phyloP scores from a whole-genome alignment of 2,113 vertebrate genomes.

The Sylvilagus bachmani region DNA sequence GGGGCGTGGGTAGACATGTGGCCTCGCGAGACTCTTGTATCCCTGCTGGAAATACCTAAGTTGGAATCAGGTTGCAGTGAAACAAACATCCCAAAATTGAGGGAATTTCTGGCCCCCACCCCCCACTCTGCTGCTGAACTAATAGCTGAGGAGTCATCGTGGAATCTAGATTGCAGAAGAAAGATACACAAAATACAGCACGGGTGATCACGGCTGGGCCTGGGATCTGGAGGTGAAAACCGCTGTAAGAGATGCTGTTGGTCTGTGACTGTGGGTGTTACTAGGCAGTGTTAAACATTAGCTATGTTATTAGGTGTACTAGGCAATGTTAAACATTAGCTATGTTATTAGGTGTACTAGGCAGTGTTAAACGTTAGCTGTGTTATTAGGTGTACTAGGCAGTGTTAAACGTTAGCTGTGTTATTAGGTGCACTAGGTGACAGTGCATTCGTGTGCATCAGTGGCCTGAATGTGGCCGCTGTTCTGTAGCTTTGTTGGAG shows the following conservation, averaged over 20 bases:
- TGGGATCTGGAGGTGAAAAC: not conserved
- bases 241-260: not conserved
- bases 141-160: not conserved
- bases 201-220: not conserved
- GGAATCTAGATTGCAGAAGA: slow-evolving; percentile 48
- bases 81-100: not conserved
- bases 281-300: slow-evolving; percentile 29
- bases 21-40: not conserved
- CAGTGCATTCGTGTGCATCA: not conserved
- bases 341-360: not conserved
- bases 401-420: not conserved
- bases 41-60: not conserved
- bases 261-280: not conserved
- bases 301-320: not conserved
- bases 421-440: not conserved
- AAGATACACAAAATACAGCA: not conserved
- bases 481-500: not conserved
- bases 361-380: slow-evolving; percentile 4
- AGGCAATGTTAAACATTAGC: slow-evolving; percentile 7
- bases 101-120: not conserved
- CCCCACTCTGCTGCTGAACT: too few species aligned
- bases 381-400: not conserved
- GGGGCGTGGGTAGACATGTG: not conserved
- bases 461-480: slow-evolving; percentile 12
- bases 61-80: not conserved